Evolutionary conservation across 2,113 vertebrate genomes (phyloP), one percentile per base, ranked within the genome.

Genomic region (Mesembrinibis cayennensis): DNA sequence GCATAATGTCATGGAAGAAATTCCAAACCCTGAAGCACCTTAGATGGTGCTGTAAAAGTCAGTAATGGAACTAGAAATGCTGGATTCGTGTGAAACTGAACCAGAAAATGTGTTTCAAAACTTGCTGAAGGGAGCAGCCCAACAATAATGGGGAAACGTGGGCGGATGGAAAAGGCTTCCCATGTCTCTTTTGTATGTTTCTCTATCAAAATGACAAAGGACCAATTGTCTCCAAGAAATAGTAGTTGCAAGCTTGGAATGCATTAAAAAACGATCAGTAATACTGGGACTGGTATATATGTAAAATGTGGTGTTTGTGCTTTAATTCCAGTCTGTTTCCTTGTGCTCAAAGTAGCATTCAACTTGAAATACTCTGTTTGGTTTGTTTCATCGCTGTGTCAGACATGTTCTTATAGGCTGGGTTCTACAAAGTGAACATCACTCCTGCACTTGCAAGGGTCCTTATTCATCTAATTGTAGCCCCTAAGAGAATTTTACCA

Each of bases 201-300:
- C 85, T 90, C 49, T 93, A 87, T 95, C 87, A 94, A 90, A 95
- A 96, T 95, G 77, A 95, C 83, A 86, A 93, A 95, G 53, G 70
- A 87, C 73, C 81, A 91, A 3, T 94, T 96, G 87, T 94, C 49
- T 94, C 61, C 44, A 56, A 89, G 93, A 67, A 93, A 62, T 49
- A 90, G 70, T 27, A 95, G 30, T 55, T 91, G 89, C 45, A 87
- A 89, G 62, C 58, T 88, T 82, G 94, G 94, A 91, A 95, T 70
- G 58, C 81, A 82, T 82, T 91, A 47, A 78, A 84, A 89, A 91
- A 8, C 0, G 0, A 40, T 91, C 53, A 77, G 49, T 77, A 83
- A 50, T 83, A 56, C 63, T 87, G 62, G 56, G 52, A 53, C 45
- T 78, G 47, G 18, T 84, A 74, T 85, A 71, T 78, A 58, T 52